phyloP scores from a whole-genome alignment of 2,113 vertebrate genomes.

The Callipepla squamata region DNA sequence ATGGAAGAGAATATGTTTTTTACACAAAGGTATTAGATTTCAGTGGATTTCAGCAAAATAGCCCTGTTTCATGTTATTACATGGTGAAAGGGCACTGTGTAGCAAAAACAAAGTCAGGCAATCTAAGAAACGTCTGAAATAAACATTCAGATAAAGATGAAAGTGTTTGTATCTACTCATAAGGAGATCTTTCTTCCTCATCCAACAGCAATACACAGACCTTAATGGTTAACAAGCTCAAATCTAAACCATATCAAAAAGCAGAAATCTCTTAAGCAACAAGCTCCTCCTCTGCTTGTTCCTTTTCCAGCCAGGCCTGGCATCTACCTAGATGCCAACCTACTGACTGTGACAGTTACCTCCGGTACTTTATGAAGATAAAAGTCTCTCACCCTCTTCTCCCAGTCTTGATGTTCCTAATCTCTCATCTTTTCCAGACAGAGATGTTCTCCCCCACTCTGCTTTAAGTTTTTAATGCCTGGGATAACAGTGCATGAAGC shows the following conservation, averaged over 20 bases:
- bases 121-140: background rate
- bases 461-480: background rate
- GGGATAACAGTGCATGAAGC: background rate
- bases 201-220: background rate
- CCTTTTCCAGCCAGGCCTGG: background rate
- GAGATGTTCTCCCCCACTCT: background rate
- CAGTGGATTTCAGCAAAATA: background rate
- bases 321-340: background rate
- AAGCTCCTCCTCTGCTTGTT: background rate
- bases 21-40: background rate
- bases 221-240: background rate
- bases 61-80: background rate
- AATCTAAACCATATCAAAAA: background rate
- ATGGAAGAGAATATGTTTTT: background rate
- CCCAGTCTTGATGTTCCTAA: background rate
- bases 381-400: background rate
- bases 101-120: background rate
- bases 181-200: background rate
- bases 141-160: background rate
- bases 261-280: background rate
- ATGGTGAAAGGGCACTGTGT: accelerated
- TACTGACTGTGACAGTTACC: background rate
- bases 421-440: background rate
- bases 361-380: background rate
- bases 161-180: background rate